Conservation (phyloP, 2,888 invertebrate genomes). For the Nemoura dubitans region DNA sequence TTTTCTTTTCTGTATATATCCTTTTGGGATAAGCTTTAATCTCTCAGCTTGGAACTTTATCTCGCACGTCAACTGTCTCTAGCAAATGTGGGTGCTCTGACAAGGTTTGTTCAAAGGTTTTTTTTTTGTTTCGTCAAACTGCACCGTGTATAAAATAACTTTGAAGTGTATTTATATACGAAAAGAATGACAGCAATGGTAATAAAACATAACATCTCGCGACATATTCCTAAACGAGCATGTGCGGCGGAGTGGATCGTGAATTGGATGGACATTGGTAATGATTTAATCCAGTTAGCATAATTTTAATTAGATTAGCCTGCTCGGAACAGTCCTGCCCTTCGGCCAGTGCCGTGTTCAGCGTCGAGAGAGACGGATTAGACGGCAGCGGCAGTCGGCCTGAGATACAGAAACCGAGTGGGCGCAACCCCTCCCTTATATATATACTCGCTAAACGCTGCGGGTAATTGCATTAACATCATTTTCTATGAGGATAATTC, state of each 20-base stretch:
- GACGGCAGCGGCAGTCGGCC: neutral
- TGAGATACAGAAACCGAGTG: neutral
- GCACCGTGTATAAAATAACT: too few relatives aligned
- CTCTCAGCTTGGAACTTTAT: too few relatives aligned
- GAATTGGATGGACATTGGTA: neutral
- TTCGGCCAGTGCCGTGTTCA: too few relatives aligned
- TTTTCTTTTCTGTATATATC: too few relatives aligned
- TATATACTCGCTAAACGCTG: neutral
- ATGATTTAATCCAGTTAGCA: neutral
- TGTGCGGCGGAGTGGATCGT: neutral
- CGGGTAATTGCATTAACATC: neutral
- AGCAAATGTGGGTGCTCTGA: too few relatives aligned
- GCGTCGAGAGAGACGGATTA: neutral
- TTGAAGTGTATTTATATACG: too few relatives aligned
- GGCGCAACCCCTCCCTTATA: neutral
- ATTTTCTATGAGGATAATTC: neutral
- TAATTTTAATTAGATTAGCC: neutral
- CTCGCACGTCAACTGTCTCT: too few relatives aligned
- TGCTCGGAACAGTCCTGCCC: neutral
- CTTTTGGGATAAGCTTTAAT: too few relatives aligned
- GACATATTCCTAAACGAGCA: neutral
- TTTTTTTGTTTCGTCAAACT: too few relatives aligned
- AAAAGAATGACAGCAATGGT: too few relatives aligned
- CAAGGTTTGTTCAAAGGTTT: too few relatives aligned
- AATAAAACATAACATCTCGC: too few relatives aligned